Percentiles rank a stretch among this genome's conserved stretches.
These are phyloP conservation scores for Andricus curvator DNA, from an alignment of 2,888 invertebrate species.

Conservation along the genomic window DNA sequence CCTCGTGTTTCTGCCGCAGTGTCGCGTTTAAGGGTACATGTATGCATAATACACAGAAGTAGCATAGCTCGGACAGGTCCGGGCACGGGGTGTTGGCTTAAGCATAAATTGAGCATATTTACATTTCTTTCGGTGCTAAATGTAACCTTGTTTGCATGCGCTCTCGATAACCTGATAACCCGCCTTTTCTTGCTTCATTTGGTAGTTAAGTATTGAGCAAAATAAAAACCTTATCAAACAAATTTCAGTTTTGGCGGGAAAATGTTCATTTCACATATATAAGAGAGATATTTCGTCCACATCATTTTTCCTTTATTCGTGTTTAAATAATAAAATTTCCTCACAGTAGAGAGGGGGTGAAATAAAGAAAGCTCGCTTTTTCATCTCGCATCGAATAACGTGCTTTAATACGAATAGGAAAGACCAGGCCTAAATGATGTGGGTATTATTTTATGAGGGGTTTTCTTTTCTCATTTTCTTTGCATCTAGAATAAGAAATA, in stretches of 20 bases:
- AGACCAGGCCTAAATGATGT: too few species aligned
- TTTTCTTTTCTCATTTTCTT: too few species aligned
- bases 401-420: too few species aligned
- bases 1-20: conserved; percentile 44
- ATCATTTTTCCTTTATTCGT: too few species aligned
- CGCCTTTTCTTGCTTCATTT: background rate
- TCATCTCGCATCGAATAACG: too few species aligned
- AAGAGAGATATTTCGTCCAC: too few species aligned
- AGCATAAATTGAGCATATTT: conserved; percentile 51
- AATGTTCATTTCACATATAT: background rate
- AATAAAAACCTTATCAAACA: background rate
- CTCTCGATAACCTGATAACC: conserved; percentile 13
- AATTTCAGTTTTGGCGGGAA: background rate
- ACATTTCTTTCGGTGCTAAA: conserved; percentile 40
- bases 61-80: background rate
- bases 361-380: too few species aligned
- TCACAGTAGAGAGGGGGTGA: too few species aligned
- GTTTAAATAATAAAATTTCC: too few species aligned
- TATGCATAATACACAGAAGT: conserved; percentile 45
- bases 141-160: conserved; percentile 6
- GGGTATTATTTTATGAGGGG: too few species aligned
- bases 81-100: conserved; percentile 12
- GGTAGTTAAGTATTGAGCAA: background rate
- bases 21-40: conserved; percentile 50
- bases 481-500: too few species aligned